Evolutionary conservation across 2,797 vertebrate genomes (phyloP).

Genomic region (Eurystomus glaucurus): DNA sequence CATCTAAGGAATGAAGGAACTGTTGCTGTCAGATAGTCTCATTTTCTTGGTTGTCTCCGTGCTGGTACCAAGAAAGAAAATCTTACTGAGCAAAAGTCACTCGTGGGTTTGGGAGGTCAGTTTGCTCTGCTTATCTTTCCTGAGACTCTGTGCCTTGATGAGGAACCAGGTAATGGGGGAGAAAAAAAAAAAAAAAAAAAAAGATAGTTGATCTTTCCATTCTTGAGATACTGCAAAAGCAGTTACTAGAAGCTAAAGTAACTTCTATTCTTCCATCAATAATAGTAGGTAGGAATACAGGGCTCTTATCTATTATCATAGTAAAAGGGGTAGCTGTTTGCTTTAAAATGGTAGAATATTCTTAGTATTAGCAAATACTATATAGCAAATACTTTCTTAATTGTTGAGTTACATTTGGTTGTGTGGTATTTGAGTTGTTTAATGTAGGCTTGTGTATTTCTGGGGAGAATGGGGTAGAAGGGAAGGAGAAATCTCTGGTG

Average conservation of each 20-base stretch:
- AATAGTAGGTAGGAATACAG: background rate
- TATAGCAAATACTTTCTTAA: background rate
- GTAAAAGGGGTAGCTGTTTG: background rate
- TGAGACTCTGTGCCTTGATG: background rate
- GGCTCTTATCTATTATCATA: background rate
- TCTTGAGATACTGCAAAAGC: background rate
- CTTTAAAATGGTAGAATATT: background rate
- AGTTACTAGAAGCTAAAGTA: background rate
- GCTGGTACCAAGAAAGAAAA: background rate
- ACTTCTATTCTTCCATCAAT: background rate
- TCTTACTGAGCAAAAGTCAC: background rate
- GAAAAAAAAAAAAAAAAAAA: too few species aligned
- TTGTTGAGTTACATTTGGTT: background rate
- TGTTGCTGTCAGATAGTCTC: background rate
- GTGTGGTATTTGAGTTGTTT: background rate
- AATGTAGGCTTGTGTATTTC: background rate
- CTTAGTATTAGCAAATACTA: background rate
- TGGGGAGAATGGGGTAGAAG: fast-evolving
- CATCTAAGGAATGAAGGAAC: background rate
- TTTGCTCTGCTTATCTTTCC: background rate
- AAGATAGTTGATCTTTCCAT: background rate
- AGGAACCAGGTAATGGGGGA: background rate
- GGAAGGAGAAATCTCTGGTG: background rate
- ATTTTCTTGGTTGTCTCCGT: background rate
- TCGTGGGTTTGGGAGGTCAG: background rate